These are phyloP conservation scores for Piscicola geometra DNA, from an alignment of 2,888 invertebrate species.

Conservation along the genomic window DNA sequence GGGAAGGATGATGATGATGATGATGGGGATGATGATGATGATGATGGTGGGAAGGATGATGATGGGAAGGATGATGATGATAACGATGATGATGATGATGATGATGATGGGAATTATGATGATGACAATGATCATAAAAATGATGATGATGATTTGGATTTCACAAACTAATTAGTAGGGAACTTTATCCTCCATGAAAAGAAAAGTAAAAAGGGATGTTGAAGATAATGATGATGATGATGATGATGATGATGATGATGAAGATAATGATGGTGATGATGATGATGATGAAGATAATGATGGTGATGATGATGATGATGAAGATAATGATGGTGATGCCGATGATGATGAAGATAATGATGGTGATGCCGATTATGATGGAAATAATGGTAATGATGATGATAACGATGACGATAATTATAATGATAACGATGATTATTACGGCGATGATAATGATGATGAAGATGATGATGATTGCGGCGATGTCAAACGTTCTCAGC, in stretches of 20 bases:
- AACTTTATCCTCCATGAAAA: background rate
- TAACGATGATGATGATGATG: conserved; percentile 27
- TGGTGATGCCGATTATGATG: conserved; percentile 21
- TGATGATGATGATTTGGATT: conserved; percentile 17
- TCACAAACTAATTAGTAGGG: background rate
- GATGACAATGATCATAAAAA: conserved; percentile 26
- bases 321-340: conserved; percentile 25
- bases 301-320: conserved; percentile 20
- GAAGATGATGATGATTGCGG: conserved; percentile 26
- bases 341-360: conserved; percentile 26
- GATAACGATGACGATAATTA: conserved; percentile 14
- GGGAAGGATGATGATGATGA: background rate
- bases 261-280: conserved; percentile 25
- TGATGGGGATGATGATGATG: conserved; percentile 25
- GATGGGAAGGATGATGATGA: conserved; percentile 17
- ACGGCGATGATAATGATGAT: conserved; percentile 23
- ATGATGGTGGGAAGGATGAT: conserved; percentile 6
- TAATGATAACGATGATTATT: conserved; percentile 15
- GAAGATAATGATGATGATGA: conserved; percentile 25
- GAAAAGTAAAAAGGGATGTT: background rate
- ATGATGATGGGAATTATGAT: conserved; percentile 25
- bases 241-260: conserved; percentile 18
- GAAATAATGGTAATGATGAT: conserved; percentile 13
- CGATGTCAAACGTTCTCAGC: no score
- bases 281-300: conserved; percentile 24